These are phyloP conservation scores for Prionailurus bengalensis DNA, from an alignment of 2,113 vertebrate species.

Conservation along the genomic window DNA sequence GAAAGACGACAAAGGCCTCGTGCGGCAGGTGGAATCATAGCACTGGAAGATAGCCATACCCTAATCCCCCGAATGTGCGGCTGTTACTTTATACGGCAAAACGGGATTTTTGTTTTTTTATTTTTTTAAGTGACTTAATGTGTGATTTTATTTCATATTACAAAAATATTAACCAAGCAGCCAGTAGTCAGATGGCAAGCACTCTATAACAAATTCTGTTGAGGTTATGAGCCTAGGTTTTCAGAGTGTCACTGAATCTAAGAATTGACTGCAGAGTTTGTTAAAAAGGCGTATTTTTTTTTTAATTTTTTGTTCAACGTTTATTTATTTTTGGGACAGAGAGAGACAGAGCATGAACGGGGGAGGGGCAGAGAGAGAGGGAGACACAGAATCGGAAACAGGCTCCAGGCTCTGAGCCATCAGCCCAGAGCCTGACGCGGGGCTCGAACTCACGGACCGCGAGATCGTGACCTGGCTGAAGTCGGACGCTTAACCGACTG, in stretches of 20 bases:
- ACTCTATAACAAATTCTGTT: background rate
- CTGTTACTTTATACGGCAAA: background rate
- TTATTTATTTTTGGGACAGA: too few relatives aligned
- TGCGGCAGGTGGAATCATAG: background rate
- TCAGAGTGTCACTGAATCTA: conserved; percentile 38
- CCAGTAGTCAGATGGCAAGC: background rate
- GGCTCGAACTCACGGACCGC: too few relatives aligned
- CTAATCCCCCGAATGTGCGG: background rate
- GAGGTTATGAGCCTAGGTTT: background rate
- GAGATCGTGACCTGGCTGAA: too few relatives aligned
- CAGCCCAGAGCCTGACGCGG: too few relatives aligned
- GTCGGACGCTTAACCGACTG: too few relatives aligned
- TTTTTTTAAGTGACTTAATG: background rate
- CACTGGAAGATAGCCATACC: background rate
- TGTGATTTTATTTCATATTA: conserved; percentile 55
- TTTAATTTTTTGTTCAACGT: too few relatives aligned
- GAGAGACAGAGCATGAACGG: too few relatives aligned
- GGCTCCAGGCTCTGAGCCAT: too few relatives aligned
- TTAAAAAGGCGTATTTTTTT: background rate
- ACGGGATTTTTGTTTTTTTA: background rate
- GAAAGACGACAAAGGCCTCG: background rate
- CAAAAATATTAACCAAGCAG: background rate
- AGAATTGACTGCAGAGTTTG: background rate
- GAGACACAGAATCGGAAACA: too few relatives aligned
- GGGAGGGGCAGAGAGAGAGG: too few relatives aligned